These are phyloP conservation scores for Hirtodrosophila histrioides DNA, from an alignment of 2,888 invertebrate genomes.

Conservation along the genomic window DNA sequence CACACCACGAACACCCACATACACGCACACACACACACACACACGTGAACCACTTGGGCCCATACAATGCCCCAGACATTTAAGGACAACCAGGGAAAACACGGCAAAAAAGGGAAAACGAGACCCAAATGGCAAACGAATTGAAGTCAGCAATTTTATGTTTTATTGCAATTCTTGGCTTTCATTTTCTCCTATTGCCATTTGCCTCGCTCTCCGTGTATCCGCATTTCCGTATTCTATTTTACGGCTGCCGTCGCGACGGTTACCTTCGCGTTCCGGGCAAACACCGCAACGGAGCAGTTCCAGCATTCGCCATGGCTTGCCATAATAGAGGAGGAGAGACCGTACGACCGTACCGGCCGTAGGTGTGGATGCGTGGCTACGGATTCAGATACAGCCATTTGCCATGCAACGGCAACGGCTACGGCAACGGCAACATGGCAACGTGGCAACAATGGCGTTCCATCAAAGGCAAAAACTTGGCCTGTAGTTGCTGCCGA, in stretches of 20 bases:
- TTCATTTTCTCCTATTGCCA: slow-evolving; percentile 47
- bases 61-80: slow-evolving; percentile 57
- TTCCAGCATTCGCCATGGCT: slow-evolving; percentile 43
- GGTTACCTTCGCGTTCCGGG: slow-evolving; percentile 46
- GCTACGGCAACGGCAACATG: slow-evolving; percentile 5
- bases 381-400: slow-evolving; percentile 54
- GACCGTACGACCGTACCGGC: no score
- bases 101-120: slow-evolving; percentile 51
- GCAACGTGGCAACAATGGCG: slow-evolving; percentile 51
- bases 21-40: slow-evolving; percentile 2
- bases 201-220: slow-evolving; percentile 5
- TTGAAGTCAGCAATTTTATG: slow-evolving; percentile 79
- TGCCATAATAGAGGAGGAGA: slow-evolving; percentile 40
- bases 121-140: slow-evolving; percentile 77
- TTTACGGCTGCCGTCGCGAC: slow-evolving; percentile 38
- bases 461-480: slow-evolving; percentile 65
- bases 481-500: slow-evolving; percentile 43
- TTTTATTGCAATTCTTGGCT: slow-evolving; percentile 77
- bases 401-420: slow-evolving; percentile 33
- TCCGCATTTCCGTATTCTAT: slow-evolving; percentile 29
- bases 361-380: slow-evolving; percentile 39
- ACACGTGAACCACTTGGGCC: no score
- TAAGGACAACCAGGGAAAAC: slow-evolving; percentile 24
- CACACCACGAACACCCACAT: slow-evolving; percentile 15
- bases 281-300: slow-evolving; percentile 4